phyloP scores from a whole-genome alignment of 2,888 invertebrate species.

The Ditula angustiorana region DNA sequence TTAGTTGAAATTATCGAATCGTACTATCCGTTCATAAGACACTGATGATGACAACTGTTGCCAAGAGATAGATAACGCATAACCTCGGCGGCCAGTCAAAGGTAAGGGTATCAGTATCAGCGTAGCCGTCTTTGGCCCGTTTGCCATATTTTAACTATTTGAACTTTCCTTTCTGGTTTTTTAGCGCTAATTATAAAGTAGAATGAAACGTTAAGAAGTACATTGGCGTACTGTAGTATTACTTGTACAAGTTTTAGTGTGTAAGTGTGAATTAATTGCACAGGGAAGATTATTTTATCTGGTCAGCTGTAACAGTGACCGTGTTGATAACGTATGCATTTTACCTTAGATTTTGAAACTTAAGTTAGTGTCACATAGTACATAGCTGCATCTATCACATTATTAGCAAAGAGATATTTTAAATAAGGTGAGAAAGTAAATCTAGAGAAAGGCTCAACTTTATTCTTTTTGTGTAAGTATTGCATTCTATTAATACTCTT shows the following conservation, averaged over 20 bases:
- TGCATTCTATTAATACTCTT: conserved; percentile 6
- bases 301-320: conserved; percentile 37
- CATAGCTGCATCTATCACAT: not conserved
- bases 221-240: conserved; percentile 6
- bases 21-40: conserved; percentile 47
- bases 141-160: conserved; percentile 82
- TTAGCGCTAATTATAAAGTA: conserved; percentile 27
- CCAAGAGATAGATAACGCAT: conserved; percentile 53
- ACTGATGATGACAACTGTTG: conserved; percentile 60
- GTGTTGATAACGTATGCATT: conserved; percentile 40
- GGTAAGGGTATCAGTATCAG: conserved; percentile 63
- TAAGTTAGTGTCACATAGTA: conserved; percentile 2
- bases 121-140: conserved; percentile 59
- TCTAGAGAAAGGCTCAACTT: conserved; percentile 20
- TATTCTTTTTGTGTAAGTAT: conserved; percentile 24
- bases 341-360: conserved; percentile 19
- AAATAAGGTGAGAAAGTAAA: conserved; percentile 9
- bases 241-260: conserved; percentile 1
- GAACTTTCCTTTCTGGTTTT: conserved; percentile 61
- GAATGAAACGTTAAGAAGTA: conserved; percentile 26
- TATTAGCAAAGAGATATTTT: not conserved
- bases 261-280: conserved; percentile 17
- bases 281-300: conserved; percentile 19
- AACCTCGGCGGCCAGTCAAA: conserved; percentile 64
- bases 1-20: conserved; percentile 50